These are phyloP conservation scores for Andrena chrysosceles DNA, from an alignment of 2,888 invertebrate genomes.

Conservation along the genomic window DNA sequence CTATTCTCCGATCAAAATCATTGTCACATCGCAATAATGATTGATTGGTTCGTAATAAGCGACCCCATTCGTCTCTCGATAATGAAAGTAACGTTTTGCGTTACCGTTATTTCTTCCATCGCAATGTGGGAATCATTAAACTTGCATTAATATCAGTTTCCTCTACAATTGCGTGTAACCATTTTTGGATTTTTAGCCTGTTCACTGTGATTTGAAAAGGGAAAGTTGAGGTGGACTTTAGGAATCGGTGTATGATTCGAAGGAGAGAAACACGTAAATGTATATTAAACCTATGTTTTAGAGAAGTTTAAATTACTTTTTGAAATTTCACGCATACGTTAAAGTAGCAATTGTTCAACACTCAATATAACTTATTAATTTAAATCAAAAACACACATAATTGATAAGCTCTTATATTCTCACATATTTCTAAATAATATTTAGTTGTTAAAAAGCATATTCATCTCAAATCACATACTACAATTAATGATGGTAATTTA, in stretches of 20 bases:
- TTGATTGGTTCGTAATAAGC: slow-evolving; percentile 38
- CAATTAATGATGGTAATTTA: neutral
- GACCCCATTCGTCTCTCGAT: slow-evolving; percentile 28
- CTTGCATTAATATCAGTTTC: neutral
- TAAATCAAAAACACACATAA: too few species aligned
- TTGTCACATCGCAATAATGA: slow-evolving; percentile 38
- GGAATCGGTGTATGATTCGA: too few species aligned
- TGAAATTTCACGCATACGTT: neutral
- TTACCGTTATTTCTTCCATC: neutral
- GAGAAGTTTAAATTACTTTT: too few species aligned
- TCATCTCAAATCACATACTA: neutral
- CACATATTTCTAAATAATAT: neutral
- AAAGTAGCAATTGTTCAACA: neutral
- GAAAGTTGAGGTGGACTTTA: too few species aligned
- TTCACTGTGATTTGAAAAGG: neutral
- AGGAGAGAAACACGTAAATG: too few species aligned
- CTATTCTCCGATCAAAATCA: slow-evolving; percentile 27
- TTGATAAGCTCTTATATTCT: too few species aligned
- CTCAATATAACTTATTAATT: neutral
- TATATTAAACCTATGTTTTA: too few species aligned
- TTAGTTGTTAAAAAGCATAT: neutral
- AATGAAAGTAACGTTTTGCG: slow-evolving; percentile 10
- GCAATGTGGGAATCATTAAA: slow-evolving; percentile 26
- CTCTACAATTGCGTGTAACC: neutral
- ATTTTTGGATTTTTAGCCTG: neutral